Evolutionary conservation across 2,113 vertebrate species (phyloP), one percentile per base, ranked within the genome.

Genomic region (Globicephala melas): DNA sequence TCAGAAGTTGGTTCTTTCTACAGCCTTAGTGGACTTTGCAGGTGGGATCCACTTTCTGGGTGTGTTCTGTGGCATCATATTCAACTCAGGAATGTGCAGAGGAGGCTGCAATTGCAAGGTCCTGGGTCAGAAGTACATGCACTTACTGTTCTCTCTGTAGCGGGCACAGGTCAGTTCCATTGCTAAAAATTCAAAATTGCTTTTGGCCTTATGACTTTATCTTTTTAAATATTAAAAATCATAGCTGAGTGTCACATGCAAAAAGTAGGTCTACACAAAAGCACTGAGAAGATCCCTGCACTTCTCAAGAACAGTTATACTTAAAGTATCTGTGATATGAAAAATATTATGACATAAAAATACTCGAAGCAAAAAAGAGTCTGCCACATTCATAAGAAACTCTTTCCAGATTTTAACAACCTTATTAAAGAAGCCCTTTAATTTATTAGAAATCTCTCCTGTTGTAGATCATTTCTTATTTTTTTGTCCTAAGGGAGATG

Each of bases 371-470:
- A 80, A 67, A 55, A 55, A 90, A 88, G 67, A 96, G 76, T 68
- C 55, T 96, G 85, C 81, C 36, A 73, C 71, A 80, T 47, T 86
- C 55, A 68, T 70, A 86, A 97, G 81, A 95, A 96, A 92, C 83
- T 97, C 86, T 97, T 97, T 97, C 41, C 73, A 93, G 89, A 96
- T 94, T 94, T 97, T 97, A 97, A 92, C 79, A 83, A 82, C 62
- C 89, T 95, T 89, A 83, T 89, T 94, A 97, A 80, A 96, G 38
- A 83, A 97, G n/a, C n/a, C n/a, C 36, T 89, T 89, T 93, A 96
- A 95, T 89, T 96, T 96, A 95, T 95, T 98, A 80, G 91, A 95
- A 84, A 55, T 90, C 21, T 79, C 33, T 86, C 21, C 85, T 58
- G n/a, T 88, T 88, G 9, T 89, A 91, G 85, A 92, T 95, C 62